Percentiles rank a stretch among this genome's conserved stretches.
phyloP scores from a whole-genome alignment of 2,797 vertebrate species.

The Pantherophis alleghaniensis region DNA sequence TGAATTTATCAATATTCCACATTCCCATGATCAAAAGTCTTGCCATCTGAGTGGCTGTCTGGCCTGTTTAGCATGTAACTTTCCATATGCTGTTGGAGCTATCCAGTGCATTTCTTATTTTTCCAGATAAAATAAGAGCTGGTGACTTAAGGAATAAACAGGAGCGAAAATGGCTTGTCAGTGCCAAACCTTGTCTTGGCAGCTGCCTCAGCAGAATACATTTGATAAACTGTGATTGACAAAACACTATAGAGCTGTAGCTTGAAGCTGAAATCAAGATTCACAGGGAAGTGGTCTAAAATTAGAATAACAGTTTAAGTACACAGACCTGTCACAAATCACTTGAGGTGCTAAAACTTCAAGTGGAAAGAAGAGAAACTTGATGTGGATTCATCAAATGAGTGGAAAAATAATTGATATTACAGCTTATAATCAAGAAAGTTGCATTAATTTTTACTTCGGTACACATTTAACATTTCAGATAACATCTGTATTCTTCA shows the following conservation, averaged over 20 bases:
- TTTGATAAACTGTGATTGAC: conserved; percentile 71
- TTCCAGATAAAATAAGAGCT: conserved; percentile 62
- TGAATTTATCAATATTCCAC: conserved; percentile 57
- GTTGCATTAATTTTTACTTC: background rate
- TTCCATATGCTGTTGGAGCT: conserved; percentile 45
- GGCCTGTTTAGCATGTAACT: conserved; percentile 52
- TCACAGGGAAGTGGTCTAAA: conserved; percentile 52
- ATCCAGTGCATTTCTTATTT: conserved; percentile 50
- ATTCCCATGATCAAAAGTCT: conserved; percentile 54
- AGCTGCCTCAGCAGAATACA: conserved; percentile 68
- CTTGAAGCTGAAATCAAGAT: conserved; percentile 60
- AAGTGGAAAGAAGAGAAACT: conserved; percentile 7
- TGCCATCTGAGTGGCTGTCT: conserved; percentile 41
- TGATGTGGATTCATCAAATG: conserved; percentile 32
- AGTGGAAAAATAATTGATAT: conserved; percentile 30
- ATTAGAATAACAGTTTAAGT: conserved; percentile 56
- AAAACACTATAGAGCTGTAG: conserved; percentile 66
- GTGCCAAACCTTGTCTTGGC: conserved; percentile 64
- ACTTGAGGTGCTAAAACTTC: conserved; percentile 30
- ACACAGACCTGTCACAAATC: conserved; percentile 36
- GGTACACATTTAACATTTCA: background rate
- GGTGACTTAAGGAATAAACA: conserved; percentile 61
- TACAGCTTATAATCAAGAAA: background rate
- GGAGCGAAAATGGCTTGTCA: conserved; percentile 64
- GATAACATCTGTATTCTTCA: background rate